These are phyloP conservation scores for Mesocentrotus franciscanus DNA, from an alignment of 53 echinoderm and acorn worm species.

Conservation along the genomic window DNA sequence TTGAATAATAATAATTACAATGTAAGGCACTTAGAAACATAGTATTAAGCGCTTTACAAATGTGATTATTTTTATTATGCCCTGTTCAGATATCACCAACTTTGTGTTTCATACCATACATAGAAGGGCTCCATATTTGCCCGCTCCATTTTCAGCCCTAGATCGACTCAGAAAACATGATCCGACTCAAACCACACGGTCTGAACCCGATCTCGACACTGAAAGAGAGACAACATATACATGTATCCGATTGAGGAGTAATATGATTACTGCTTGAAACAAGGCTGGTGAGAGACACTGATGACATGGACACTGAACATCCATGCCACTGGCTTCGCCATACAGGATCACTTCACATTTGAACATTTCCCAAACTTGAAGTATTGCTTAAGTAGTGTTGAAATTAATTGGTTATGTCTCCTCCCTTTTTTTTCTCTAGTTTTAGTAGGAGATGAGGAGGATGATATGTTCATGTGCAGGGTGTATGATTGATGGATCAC, in stretches of 20 bases:
- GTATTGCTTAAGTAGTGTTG: not conserved
- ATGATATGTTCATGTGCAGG: too few species aligned
- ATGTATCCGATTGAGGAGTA: not conserved
- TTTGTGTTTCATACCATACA: too few species aligned
- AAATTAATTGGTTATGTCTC: not conserved
- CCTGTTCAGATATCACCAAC: too few species aligned
- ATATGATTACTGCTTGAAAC: not conserved
- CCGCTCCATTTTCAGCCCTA: not conserved
- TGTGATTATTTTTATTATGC: too few species aligned
- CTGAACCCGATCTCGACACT: not conserved
- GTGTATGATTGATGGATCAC: too few species aligned
- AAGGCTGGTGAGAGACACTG: not conserved
- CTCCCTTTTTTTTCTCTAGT: too few species aligned
- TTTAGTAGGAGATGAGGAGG: too few species aligned
- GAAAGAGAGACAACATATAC: not conserved
- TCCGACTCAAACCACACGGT: not conserved
- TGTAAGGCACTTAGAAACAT: too few species aligned
- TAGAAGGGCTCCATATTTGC: too few species aligned
- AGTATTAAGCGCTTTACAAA: too few species aligned
- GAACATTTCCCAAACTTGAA: not conserved
- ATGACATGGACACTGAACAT: not conserved
- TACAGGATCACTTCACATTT: not conserved
- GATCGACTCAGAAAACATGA: not conserved
- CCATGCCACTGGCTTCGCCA: not conserved
- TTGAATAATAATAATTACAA: too few species aligned